These are phyloP conservation scores for Microcebus lehilahytsara DNA, from an alignment of 2,113 vertebrate species.

Conservation along the genomic window DNA sequence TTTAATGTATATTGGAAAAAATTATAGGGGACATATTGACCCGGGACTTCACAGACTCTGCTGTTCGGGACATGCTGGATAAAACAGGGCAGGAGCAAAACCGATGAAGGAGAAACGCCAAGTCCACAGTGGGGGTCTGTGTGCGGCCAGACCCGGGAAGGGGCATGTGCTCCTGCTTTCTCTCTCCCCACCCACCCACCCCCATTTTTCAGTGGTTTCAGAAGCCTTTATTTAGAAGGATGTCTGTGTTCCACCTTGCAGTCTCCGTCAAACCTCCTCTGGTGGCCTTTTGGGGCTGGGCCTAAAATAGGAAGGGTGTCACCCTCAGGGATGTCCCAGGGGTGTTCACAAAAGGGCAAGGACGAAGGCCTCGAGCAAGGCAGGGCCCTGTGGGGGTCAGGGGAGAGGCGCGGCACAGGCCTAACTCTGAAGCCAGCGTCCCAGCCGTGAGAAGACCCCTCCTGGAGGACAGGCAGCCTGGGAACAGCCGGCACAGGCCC, in stretches of 20 bases:
- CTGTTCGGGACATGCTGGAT: background rate
- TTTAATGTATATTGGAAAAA: background rate
- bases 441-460: accelerated
- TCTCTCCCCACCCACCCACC: background rate
- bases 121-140: background rate
- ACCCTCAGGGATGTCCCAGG: background rate
- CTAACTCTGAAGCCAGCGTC: background rate
- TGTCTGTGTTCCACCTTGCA: background rate
- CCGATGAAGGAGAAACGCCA: background rate
- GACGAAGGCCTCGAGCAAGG: no score
- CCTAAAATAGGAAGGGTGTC: background rate
- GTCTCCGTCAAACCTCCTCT: background rate
- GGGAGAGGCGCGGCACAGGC: background rate
- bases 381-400: background rate
- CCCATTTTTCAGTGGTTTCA: background rate
- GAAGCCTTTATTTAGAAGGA: background rate
- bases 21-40: no score
- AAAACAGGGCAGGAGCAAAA: background rate
- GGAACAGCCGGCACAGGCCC: background rate
- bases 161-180: background rate
- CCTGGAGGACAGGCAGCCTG: background rate
- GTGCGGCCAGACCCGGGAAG: background rate
- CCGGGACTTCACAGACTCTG: background rate
- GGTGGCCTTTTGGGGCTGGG: background rate
- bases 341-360: background rate